A percentile compares a stretch with the other conserved stretches of the same genome.
phyloP scores from a whole-genome alignment of 2,113 vertebrate species.

The Chloropsis cyanopogon region DNA sequence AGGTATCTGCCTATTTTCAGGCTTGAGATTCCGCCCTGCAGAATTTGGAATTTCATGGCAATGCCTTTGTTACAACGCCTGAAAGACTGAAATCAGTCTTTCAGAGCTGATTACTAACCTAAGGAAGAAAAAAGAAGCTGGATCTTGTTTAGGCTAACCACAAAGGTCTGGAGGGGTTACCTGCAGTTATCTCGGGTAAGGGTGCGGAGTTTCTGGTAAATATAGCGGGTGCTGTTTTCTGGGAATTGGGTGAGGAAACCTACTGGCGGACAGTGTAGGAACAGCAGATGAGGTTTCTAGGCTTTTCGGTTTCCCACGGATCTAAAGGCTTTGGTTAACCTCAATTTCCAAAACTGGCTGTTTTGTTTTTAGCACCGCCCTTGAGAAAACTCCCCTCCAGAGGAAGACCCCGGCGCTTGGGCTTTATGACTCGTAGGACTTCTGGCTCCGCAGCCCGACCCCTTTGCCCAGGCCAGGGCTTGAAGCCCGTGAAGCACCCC shows the following conservation, averaged over 20 bases:
- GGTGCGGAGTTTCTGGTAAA: neutral
- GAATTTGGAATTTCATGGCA: neutral
- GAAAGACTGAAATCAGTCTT: neutral
- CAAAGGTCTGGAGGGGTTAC: neutral
- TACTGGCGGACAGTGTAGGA: neutral
- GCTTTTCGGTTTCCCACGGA: neutral
- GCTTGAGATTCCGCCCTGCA: neutral
- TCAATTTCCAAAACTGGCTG: neutral
- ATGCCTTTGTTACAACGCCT: neutral
- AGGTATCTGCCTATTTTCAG: neutral
- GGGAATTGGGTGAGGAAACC: neutral
- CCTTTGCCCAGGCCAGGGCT: neutral
- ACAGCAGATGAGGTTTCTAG: too few relatives aligned
- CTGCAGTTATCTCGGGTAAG: neutral
- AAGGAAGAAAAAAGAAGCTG: neutral
- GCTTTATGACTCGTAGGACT: too few relatives aligned
- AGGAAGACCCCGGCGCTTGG: neutral
- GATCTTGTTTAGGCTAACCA: neutral
- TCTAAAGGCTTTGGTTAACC: neutral
- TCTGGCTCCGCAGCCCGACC: rapidly evolving
- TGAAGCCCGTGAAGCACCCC: rapidly evolving
- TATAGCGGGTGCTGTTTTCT: rapidly evolving
- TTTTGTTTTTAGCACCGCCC: neutral
- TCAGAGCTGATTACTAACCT: neutral
- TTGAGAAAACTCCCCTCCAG: neutral